Base-by-base conservation (phyloP, 1,140 invertebrate species). In the Cyclina sinensis region DNA sequence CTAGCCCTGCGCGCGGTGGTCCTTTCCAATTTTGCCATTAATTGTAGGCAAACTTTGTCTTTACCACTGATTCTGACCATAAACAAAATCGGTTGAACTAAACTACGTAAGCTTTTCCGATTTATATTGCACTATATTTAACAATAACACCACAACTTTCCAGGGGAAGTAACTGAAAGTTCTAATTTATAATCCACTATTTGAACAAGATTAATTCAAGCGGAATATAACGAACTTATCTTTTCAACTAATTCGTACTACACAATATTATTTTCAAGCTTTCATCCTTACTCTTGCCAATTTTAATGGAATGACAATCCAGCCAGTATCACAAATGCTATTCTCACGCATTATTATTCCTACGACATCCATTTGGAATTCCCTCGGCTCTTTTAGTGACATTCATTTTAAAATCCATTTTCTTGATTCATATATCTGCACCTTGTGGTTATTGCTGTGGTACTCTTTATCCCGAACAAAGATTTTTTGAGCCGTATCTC, bases 1-100 rank as follows among this genome's bases (percentile, higher is more conserved):
- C 39, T 65, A 48, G 65, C 46, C 81, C 43, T 43, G 57, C 62
- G 81, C 81, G 65, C 81, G 27, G 14, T 70, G 24, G 74, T 78
- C 48, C 46, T 54, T 54, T 3, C 32, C 43, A 24, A 21, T 78
- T 27, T 51, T 46, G 74, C 74, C 74, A 78, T 78, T 54, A 78
- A 78, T 78, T 48, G 5, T 57, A 27, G 21, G 51, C 51, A 54
- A 54, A n/a, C n/a, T n/a, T n/a, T n/a, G n/a, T n/a, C n/a, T n/a
- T n/a, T n/a, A n/a, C n/a, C n/a, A n/a, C n/a, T n/a, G n/a, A n/a
- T n/a, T n/a, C n/a, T n/a, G n/a, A n/a, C n/a, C n/a, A n/a, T n/a
- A n/a, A n/a, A n/a, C n/a, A n/a, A n/a, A n/a, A n/a, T n/a, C n/a
- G n/a, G n/a, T n/a, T n/a, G n/a, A n/a, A n/a, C n/a, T n/a, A n/a